Evolutionary conservation across 2,797 vertebrate genomes (phyloP).

Genomic region (Melanitta fusca): DNA sequence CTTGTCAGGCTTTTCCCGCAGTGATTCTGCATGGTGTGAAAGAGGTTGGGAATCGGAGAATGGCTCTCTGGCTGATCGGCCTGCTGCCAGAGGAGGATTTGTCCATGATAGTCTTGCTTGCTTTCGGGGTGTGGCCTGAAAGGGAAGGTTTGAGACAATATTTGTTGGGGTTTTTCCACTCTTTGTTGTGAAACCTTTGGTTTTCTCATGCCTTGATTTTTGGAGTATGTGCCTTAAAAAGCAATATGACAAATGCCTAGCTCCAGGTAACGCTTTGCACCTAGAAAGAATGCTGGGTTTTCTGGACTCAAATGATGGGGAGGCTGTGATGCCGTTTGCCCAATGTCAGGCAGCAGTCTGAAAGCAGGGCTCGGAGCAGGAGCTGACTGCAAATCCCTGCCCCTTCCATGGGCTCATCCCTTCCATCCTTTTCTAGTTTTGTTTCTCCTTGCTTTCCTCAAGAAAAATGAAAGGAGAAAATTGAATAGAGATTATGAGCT

Average conservation of each 20-base stretch:
- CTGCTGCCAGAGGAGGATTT: not conserved
- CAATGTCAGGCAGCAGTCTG: not conserved
- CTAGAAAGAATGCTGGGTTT: not conserved
- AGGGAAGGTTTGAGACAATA: not conserved
- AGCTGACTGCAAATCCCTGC: not conserved
- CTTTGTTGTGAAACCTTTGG: conserved; percentile 31
- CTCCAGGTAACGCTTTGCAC: not conserved
- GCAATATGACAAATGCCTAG: not conserved
- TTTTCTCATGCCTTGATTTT: conserved; percentile 12
- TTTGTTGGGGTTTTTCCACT: not conserved
- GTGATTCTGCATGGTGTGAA: not conserved
- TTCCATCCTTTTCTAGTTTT: not conserved
- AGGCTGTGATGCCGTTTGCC: not conserved
- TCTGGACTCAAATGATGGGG: not conserved
- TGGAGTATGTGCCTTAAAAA: not conserved
- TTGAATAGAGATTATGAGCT: not conserved
- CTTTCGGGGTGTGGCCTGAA: not conserved
- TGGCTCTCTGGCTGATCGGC: not conserved
- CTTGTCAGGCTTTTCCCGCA: not conserved
- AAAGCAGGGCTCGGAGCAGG: not conserved
- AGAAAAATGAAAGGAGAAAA: not conserved
- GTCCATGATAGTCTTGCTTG: conserved; percentile 15
- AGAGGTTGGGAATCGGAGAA: not conserved
- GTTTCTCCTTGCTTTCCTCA: not conserved
- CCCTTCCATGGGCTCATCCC: not conserved